Base-by-base conservation (phyloP, 2,113 vertebrate genomes). In the Petrocephalus microphthalmus region DNA sequence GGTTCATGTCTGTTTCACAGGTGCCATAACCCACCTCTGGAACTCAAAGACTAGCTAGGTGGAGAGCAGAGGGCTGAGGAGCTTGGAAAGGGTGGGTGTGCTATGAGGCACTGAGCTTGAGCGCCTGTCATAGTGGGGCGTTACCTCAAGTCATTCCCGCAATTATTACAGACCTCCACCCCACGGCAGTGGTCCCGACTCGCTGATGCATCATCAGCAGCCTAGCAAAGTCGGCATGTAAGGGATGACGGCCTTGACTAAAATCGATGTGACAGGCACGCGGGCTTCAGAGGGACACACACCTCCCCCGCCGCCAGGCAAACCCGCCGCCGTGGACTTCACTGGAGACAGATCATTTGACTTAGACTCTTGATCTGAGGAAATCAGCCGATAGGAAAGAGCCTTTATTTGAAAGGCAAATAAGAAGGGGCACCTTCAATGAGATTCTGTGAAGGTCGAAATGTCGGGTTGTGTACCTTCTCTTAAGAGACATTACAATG, bases 401-500 rank as follows among this genome's bases (percentile, higher is more conserved):
- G 20, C 15, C 25, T 22, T 57, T 49, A 87, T 89, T 82, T 47
- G 53, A 71, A 89, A 42, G 37, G 67, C 85, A 83, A 82, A 57
- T 53, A 82, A 20, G 13, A 57, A 51, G 53, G 53, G 22, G n/a
- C 33, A 22, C 85, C 82, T 89, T 87, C 67, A 52, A 82, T 87
- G 64, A 82, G 52, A 25, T 53, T 45, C 29, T 45, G 45, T 33
- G 52, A 53, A 82, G 88, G 71, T 86, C n/a, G 19, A 37, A 54
- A 74, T n/a, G 10, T 74, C 88, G 42, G 57, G 20, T 25, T 74
- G 84, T 78, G 57, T 86, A 29, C 82, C 67, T 57, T 71, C 37
- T 29, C 33, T 8, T 22, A 29, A 47, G 83, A 13, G 49, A 85
- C 51, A 88, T 29, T n/a, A 57, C 71, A 52, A 52, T 3, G 25